Evolutionary conservation across 2,113 vertebrate genomes (phyloP), one percentile per base, ranked within the genome.

Genomic region (Cercocebus atys): DNA sequence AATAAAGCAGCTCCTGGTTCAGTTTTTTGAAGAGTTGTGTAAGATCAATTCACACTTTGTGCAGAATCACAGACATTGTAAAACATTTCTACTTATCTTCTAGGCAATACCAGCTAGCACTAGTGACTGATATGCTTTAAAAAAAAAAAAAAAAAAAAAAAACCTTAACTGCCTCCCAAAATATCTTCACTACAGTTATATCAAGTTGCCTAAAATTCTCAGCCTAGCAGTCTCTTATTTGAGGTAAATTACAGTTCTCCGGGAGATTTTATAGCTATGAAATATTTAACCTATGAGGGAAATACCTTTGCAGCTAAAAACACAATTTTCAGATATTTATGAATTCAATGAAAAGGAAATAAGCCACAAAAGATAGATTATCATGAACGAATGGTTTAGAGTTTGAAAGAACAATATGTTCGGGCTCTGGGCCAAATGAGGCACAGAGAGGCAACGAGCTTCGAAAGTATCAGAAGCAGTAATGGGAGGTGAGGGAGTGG

Each of bases 321-420:
- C 10, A 52, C 40, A 84, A 52, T 45, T 76, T 96, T 80, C 81
- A 92, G n/a, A 70, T 50, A 73, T 88, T 47, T 84, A 75, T 84
- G 40, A 94, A 13, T 45, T 79, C 87, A 50, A 57, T 55, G 52
- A 70, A 87, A 93, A 97, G 50, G 38, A 84, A 88, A 90, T 16
- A 80, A 76, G 27, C 38, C 64, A 64, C 30, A 73, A 32, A 92
- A 89, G 75, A 80, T 30, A 82, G 9, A 57, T 75, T 57, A 80
- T 73, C 16, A 3, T 16, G 16, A 50, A 73, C 8, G 55, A 61
- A 57, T 20, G 50, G 43, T 61, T 70, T 17, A 20, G 61, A 70
- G 38, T 35, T 40, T 90, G 40, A 27, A 27, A 61, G 17, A 66
- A 78, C 35, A 73, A 50, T 1, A 1, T 11, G 16, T 45, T 18